Evolutionary conservation across 2,888 invertebrate genomes (phyloP), one percentile per base, ranked within the genome.

Genomic region (Venustoraphidia nigricollis): DNA sequence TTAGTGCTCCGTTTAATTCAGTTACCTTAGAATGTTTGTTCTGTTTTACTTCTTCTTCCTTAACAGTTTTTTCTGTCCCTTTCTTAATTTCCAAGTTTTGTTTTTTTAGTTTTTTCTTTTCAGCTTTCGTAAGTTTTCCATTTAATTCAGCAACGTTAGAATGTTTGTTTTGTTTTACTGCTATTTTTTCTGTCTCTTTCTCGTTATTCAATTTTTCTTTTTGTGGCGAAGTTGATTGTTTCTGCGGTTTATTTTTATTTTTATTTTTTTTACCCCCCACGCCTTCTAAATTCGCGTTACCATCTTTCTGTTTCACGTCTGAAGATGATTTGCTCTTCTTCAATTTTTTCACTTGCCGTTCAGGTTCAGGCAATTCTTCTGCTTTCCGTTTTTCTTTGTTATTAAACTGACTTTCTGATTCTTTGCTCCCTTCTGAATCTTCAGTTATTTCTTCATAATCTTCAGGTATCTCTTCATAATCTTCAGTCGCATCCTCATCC

Each of bases 401-500:
- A 41, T 61, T 54, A 8, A 52, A 57, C 35, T 67, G 58, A 68
- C 68, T 56, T 62, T 55, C 40, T 8, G 44, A 36, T 57, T 62
- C 53, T 3, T 52, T 51, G 34, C 56, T 56, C 44, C 11, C 34
- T 44, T 54, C 55, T 14, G 51, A 50, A 47, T 60, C 59, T 48
- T 58, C 54, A 46, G 27, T 27, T 27, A 55, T 57, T 49, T 58
- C 60, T 45, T 62, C 66, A 27, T 51, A 47, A 55, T 52, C 50
- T 45, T 52, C 53, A 27, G 67, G 67, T 34, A 71, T 69, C 51
- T 68, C 67, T 41, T 67, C 68, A 53, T 69, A 69, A 57, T 69
- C 70, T 46, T 57, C 52, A 35, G 56, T 56, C 36, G 58, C 58
- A 36, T 57, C 56, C 34, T 56, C 54, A 8, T 47, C 51, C 50